Conservation (phyloP, 1,140 invertebrate genomes). For the Brachionus rubens region DNA sequence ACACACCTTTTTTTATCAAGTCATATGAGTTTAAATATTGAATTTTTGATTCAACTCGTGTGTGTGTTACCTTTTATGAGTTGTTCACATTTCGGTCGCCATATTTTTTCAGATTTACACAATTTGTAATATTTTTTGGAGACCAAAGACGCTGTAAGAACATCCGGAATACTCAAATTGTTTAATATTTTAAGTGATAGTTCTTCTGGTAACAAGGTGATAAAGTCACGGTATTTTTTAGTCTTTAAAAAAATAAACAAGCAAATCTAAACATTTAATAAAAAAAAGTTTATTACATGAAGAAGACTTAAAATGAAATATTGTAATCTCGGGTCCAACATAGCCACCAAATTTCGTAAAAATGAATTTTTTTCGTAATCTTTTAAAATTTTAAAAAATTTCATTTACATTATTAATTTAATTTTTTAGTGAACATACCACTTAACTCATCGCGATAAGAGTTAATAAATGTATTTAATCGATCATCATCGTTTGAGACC, state of each 20-base stretch:
- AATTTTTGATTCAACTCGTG: too few species aligned
- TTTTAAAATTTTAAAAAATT: neutral
- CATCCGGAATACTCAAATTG: conserved; percentile 51
- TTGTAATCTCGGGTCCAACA: neutral
- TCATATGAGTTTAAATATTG: too few species aligned
- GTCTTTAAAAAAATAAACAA: conserved; percentile 47
- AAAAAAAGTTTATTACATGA: conserved; percentile 42
- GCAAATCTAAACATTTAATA: neutral
- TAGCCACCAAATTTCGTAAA: neutral
- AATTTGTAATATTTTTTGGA: conserved; percentile 53
- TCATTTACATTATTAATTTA: neutral
- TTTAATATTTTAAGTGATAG: conserved; percentile 53
- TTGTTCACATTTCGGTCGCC: conserved; percentile 53
- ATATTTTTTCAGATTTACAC: conserved; percentile 53
- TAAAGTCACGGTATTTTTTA: conserved; percentile 54
- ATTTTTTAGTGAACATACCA: neutral
- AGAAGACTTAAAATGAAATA: conserved; percentile 16
- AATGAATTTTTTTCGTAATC: conserved; percentile 25
- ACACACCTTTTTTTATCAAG: conserved; percentile 3
- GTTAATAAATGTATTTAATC: neutral
- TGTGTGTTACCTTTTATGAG: conserved; percentile 47
- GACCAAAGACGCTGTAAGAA: conserved; percentile 53
- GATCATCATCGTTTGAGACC: neutral
- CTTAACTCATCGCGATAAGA: neutral
- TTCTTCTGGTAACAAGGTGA: conserved; percentile 52